Base-by-base conservation (phyloP, 1,140 invertebrate genomes). In the Bombus breviceps region DNA sequence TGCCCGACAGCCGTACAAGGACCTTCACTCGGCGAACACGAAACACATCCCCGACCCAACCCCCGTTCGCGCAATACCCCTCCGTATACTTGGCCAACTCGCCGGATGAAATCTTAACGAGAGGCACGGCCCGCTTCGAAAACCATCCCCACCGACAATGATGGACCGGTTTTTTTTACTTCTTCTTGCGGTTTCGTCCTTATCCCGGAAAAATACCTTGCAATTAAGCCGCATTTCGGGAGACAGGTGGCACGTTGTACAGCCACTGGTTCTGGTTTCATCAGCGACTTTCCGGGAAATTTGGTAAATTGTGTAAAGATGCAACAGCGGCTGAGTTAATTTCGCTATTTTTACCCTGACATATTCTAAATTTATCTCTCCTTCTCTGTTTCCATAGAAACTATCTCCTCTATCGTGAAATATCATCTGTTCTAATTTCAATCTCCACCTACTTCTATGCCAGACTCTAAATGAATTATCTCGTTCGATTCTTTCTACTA, bases 21-120 rank as follows among this genome's bases (percentile, higher is more conserved):
- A 90, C 86, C 89, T 90, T 90, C 89, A 75, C 86, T 90, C 78
- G 72, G 82, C 80, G 82, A 90, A 90, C 89, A 90, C 89, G 89
- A 83, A 84, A 87, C 78, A 81, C 86, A 62, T n/a, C 77, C 86
- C 81, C 74, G 80, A 53, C n/a, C 13, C 32, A 32, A 34, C 15
- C 28, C 53, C 57, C 39, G 15, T 37, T 37, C 80, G 77, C 76
- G 32, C 47, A 64, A 41, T 79, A 75, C 47, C 57, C n/a, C 59
- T 8, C 43, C 66, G 86, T 73, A 66, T 79, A 84, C 82, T 84
- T 87, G 75, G 86, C 69, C 86, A 34, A 66, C 69, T 62, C 68
- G 82, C 82, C 68, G 75, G 82, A 85, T 87, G 82, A 87, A 87
- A 84, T 87, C 86, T 87, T 87, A 87, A 87, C 86, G 86, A 87